Base-by-base conservation (phyloP, 2,888 invertebrate genomes). In the Aquatica leii region DNA sequence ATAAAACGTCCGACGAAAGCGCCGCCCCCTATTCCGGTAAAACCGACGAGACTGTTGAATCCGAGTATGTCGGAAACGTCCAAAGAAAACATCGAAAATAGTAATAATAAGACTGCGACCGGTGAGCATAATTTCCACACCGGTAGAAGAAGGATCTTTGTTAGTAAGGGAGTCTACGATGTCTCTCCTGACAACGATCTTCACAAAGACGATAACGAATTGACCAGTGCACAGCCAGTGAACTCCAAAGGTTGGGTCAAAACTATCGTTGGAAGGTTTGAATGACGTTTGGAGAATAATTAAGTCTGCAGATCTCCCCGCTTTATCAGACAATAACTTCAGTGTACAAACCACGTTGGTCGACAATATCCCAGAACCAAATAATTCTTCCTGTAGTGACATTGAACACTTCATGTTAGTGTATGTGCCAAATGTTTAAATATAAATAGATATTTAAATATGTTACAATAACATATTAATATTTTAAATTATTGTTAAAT, bases 201-300 rank as follows among this genome's bases (percentile, higher is more conserved):
- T 9, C 14, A 17, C 24, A 24, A 54, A 46, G 17, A 5, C 37
- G 12, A 37, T 11, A 11, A 37, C 8, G 14, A 15, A 8, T 14
- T 14, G 1, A n/a, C 18, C 15, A 15, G 34, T 18, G 18, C 34
- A 6, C 35, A 52, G 21, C 55, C 53, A 15, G 49, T 61, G 31
- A 64, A 64, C 35, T 77, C 81, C 2, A 86, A 86, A 81, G 88
- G 87, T 72, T 91, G 91, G 91, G 91, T 91, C 0, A 89, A 88
- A 74, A 88, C 90, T 73, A 88, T 91, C 73, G 89, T 90, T 11
- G 89, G 88, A 70, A 87, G 89, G 83, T 87, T 91, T 76, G 90
- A 91, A 84, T 88, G 78, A 81, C 73, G 69, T 59, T 69, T 65
- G 64, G 66, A 68, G 69, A 66, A 71, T 15, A 20, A 24, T 20